Evolutionary conservation across 2,113 vertebrate species (phyloP), one percentile per base, ranked within the genome.

Genomic region (Cyanistes caeruleus): DNA sequence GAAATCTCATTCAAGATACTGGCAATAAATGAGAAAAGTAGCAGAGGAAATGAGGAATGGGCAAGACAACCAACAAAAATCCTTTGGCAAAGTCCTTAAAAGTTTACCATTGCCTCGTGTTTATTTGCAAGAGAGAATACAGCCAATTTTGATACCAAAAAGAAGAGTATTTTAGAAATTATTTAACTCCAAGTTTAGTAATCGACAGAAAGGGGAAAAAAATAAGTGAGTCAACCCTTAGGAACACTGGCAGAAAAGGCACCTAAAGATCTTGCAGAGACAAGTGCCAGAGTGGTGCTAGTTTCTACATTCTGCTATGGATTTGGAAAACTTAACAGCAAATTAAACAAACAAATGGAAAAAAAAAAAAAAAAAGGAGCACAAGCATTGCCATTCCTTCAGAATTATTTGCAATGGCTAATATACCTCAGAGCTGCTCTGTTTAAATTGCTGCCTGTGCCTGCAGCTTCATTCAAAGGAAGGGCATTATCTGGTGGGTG

Each of bases 21-120:
- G 53, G 15, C 67, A 96, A 65, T 91, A 94, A 95, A 95, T 68
- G 49, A 94, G 31, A 85, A 85, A 96, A 94, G 75, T 87, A 89
- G 72, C 76, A 90, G 60, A 83, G 68, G n/a, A 93, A 93, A 37
- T 88, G 55, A 89, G 39, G 48, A 95, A 83, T 39, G n/a, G 63
- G 67, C 58, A 91, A 91, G 62, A 60, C n/a, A 93, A 63, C 10
- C 33, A 92, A 79, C 28, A 86, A 74, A 84, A 93, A 79, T 75
- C 39, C 15, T 69, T 69, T 90, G 65, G 30, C 65, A 90, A 90
- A 67, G 22, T 83, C 52, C 84, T 81, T 49, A 78, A 85, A 82
- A 91, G 46, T 20, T 55, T 80, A 41, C 5, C 33, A 23, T 74
- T 75, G 23, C 43, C 76, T 43, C n/a, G 43, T 69, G 33, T 55